Conservation (phyloP, 2,888 invertebrate genomes). For the Perdita meconis region DNA sequence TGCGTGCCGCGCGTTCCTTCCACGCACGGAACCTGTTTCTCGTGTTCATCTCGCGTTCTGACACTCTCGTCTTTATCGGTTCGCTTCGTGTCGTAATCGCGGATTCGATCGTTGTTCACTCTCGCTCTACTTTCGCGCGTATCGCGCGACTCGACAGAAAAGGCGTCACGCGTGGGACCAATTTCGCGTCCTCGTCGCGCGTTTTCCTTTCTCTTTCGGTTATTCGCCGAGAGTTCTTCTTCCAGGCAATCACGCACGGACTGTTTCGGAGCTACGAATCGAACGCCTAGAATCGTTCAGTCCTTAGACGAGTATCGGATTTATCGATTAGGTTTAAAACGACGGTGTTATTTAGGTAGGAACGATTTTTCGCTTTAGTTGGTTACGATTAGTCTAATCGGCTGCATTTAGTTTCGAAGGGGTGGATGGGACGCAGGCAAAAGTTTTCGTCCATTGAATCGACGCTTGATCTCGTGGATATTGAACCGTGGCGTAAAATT, state of each 20-base stretch:
- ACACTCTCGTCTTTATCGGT: conserved; percentile 38
- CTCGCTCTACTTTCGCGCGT: conserved; percentile 37
- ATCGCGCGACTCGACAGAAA: background rate
- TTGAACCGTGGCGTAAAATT: conserved; percentile 43
- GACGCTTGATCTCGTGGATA: conserved; percentile 69
- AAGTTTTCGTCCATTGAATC: conserved; percentile 42
- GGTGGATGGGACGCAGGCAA: conserved; percentile 41
- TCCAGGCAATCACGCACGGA: background rate
- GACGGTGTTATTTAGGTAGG: conserved; percentile 27
- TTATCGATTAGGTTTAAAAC: conserved; percentile 16
- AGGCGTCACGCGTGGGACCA: conserved; percentile 59
- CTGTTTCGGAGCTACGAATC: background rate
- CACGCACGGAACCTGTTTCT: no score
- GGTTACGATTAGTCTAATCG: background rate
- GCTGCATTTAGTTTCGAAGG: conserved; percentile 19
- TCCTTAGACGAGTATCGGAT: background rate
- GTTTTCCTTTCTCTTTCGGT: background rate
- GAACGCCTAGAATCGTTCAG: background rate
- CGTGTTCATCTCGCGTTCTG: conserved; percentile 32
- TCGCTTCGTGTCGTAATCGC: conserved; percentile 61
- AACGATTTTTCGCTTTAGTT: conserved; percentile 11
- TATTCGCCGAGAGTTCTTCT: background rate
- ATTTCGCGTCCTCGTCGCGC: conserved; percentile 26
- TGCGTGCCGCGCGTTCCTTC: conserved; percentile 26
- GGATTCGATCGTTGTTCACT: conserved; percentile 35